phyloP scores from a whole-genome alignment of 30 jellyfish, hydroid and myxozoan species.

The Turritopsis rubra region DNA sequence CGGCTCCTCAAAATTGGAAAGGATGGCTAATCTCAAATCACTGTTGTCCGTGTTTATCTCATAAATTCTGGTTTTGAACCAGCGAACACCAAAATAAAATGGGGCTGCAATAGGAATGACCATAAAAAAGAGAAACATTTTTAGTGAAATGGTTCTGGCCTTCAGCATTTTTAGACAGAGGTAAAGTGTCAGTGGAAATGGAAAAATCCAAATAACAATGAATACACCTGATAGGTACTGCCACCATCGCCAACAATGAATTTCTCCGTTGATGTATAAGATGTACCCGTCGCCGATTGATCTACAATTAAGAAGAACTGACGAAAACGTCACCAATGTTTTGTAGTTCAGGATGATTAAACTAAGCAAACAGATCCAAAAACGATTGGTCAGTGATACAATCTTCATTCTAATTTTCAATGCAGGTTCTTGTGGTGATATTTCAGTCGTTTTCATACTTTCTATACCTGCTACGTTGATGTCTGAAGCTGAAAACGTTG shows the following conservation, averaged over 20 bases:
- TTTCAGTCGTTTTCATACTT: neutral
- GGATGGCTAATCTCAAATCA: slow-evolving; percentile 6
- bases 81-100: neutral
- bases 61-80: neutral
- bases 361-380: neutral
- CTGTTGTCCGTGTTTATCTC: neutral
- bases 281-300: neutral
- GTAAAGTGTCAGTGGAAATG: slow-evolving; percentile 14
- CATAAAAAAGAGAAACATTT: slow-evolving; percentile 20
- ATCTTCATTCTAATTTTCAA: neutral
- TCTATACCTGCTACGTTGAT: neutral
- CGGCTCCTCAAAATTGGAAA: slow-evolving; percentile 27
- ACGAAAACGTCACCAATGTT: slow-evolving; percentile 19
- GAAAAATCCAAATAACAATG: slow-evolving; percentile 22
- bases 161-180: neutral
- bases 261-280: slow-evolving; percentile 36
- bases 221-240: slow-evolving; percentile 27
- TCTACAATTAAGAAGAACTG: slow-evolving; percentile 18
- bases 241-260: slow-evolving; percentile 32
- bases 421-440: neutral
- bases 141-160: neutral
- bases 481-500: neutral
- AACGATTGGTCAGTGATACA: neutral
- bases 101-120: slow-evolving; percentile 11
- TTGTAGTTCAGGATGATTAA: slow-evolving; percentile 10